Evolutionary conservation across 2,113 vertebrate species (phyloP).

Genomic region (Kryptolebias marmoratus): DNA sequence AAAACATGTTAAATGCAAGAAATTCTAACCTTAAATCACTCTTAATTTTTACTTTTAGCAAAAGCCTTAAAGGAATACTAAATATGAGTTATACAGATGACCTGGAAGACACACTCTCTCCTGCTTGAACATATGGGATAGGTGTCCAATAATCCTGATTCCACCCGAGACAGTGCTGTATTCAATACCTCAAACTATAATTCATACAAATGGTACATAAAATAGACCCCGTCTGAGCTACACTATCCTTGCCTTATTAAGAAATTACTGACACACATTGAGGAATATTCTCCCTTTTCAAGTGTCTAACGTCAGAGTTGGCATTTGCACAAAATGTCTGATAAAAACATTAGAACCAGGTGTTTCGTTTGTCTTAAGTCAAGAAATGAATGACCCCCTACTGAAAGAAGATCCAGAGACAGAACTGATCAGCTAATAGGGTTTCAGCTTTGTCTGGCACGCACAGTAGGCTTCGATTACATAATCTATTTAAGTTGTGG

Average conservation of each 20-base stretch:
- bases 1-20: background rate
- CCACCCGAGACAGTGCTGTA: background rate
- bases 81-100: background rate
- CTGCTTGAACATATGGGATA: background rate
- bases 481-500: background rate
- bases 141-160: background rate
- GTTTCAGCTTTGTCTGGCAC: background rate
- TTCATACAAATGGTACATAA: background rate
- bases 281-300: background rate
- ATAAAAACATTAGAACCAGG: background rate
- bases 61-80: background rate
- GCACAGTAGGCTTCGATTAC: background rate
- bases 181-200: background rate
- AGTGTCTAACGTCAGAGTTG: background rate
- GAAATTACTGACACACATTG: background rate
- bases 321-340: background rate
- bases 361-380: background rate
- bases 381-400: background rate
- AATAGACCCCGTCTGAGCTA: background rate
- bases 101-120: background rate
- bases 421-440: background rate
- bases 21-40: background rate
- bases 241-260: background rate
- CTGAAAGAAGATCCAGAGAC: background rate
- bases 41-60: background rate